These are phyloP conservation scores for Trachops cirrhosus DNA, from an alignment of 2,797 vertebrate species.

Conservation along the genomic window DNA sequence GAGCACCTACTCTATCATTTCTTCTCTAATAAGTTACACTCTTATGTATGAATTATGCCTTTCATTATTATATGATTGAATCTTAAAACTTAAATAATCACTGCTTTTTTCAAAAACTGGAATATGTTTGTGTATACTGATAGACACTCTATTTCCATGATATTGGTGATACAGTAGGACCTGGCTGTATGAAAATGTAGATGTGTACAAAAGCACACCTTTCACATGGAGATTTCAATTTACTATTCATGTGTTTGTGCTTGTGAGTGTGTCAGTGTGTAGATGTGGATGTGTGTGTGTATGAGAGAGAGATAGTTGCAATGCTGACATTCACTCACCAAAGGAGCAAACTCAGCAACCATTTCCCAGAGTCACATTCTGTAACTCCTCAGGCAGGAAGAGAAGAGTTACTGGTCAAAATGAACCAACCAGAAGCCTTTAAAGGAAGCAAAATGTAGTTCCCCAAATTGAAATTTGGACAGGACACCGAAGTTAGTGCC, in stretches of 20 bases:
- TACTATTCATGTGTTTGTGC: neutral
- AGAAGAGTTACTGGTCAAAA: neutral
- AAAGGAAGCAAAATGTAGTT: conserved; percentile 34
- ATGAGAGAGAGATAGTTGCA: neutral
- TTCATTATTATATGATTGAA: neutral
- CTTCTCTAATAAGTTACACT: neutral
- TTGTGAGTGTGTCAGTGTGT: neutral
- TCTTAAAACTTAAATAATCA: conserved; percentile 22
- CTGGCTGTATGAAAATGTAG: neutral
- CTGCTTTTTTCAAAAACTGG: neutral
- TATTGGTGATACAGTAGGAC: neutral
- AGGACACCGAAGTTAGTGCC: neutral
- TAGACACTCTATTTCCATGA: neutral
- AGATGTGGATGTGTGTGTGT: neutral
- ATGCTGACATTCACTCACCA: neutral
- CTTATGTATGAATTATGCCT: neutral
- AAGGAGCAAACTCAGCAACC: neutral
- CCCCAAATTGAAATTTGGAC: conserved; percentile 27
- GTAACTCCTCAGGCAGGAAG: conserved; percentile 31
- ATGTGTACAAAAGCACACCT: neutral
- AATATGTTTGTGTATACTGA: neutral
- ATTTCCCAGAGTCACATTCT: conserved; percentile 14
- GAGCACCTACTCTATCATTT: neutral
- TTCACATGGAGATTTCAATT: neutral
- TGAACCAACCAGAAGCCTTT: conserved; percentile 28